A percentile compares a stretch with the other conserved stretches of the same genome.
phyloP scores from a whole-genome alignment of 2,888 invertebrate species.

The Ormyrus thymus region DNA sequence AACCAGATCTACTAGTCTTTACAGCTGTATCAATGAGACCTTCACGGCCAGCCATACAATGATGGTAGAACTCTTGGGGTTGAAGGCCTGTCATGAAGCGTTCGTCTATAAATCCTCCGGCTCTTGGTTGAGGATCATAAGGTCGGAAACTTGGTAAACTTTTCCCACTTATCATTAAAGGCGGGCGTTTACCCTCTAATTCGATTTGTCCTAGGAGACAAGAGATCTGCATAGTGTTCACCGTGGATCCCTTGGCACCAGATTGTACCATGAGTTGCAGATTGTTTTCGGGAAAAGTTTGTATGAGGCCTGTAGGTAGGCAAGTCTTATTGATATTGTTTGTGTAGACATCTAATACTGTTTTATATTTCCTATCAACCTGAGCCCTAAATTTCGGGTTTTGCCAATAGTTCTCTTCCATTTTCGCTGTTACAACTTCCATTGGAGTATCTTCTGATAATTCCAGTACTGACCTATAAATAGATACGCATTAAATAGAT shows the following conservation, averaged over 20 bases:
- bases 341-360: conserved; percentile 86
- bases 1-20: conserved; percentile 98
- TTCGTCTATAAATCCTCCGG: conserved; percentile 97
- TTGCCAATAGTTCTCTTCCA: conserved; percentile 83
- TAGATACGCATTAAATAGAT: conserved; percentile 74
- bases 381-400: conserved; percentile 87
- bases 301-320: conserved; percentile 88
- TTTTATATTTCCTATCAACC: conserved; percentile 90
- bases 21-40: conserved; percentile 99
- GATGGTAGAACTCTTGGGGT: conserved; percentile 99
- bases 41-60: conserved; percentile 99
- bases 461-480: conserved; percentile 81
- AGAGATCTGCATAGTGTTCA: conserved; percentile 99
- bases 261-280: conserved; percentile 99
- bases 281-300: conserved; percentile 94
- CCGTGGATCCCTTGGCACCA: conserved; percentile 98
- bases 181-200: conserved; percentile 97
- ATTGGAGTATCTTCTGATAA: conserved; percentile 79
- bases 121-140: conserved; percentile 91
- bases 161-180: conserved; percentile 94
- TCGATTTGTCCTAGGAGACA: conserved; percentile 98
- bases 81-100: conserved; percentile 99
- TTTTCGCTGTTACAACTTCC: conserved; percentile 79
- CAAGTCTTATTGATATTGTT: conserved; percentile 93
- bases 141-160: conserved; percentile 93